A percentile compares a stretch with the other conserved stretches of the same genome.
phyloP scores from a whole-genome alignment of 2,888 invertebrate species.

The Leptinotarsa tumamoca region DNA sequence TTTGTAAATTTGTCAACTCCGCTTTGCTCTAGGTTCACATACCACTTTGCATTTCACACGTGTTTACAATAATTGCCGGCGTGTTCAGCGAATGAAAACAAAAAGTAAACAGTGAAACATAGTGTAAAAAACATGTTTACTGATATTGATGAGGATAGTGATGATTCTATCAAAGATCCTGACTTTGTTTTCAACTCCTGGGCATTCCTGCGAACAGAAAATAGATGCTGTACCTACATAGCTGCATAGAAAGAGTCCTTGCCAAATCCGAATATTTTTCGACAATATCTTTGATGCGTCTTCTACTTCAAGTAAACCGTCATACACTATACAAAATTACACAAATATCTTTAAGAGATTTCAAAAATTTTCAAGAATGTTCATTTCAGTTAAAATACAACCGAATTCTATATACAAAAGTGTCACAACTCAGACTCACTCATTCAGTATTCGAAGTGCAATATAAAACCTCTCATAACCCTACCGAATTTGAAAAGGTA shows the following conservation, averaged over 20 bases:
- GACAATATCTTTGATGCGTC: conserved; percentile 38
- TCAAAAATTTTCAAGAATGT: conserved; percentile 27
- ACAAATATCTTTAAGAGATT: conserved; percentile 35
- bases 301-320: conserved; percentile 34
- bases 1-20: neutral
- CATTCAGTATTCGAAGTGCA: neutral
- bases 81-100: neutral
- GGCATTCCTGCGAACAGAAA: neutral
- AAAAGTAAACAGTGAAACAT: neutral
- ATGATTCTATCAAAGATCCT: conserved; percentile 13
- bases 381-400: neutral
- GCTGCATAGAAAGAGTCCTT: neutral
- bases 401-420: neutral
- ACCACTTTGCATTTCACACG: neutral
- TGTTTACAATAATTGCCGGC: neutral
- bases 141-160: neutral
- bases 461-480: neutral
- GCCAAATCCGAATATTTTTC: neutral
- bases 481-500: neutral
- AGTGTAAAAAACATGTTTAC: neutral
- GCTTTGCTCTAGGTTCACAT: neutral
- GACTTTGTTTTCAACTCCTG: neutral
- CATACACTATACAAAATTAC: conserved; percentile 36
- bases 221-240: neutral
- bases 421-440: neutral